Conservation (phyloP, 2,888 invertebrate species). For the Drosophila tripunctata region DNA sequence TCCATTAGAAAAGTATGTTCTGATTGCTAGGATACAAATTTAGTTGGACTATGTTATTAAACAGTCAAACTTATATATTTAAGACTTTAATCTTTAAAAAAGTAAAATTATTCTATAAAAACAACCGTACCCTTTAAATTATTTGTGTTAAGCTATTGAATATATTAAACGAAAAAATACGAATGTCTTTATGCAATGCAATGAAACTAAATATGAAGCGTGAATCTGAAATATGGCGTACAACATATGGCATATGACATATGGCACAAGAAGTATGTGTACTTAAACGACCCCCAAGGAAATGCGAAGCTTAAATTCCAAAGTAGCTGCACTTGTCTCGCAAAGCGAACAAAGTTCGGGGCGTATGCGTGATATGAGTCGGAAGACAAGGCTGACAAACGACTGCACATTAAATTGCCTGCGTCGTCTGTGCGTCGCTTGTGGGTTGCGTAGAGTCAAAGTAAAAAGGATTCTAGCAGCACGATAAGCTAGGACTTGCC, state of each 20-base stretch:
- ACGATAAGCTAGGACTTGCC: constrained; percentile 35
- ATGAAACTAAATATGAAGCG: constrained; percentile 12
- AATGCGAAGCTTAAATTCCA: constrained; percentile 11
- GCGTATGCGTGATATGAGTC: constrained; percentile 56
- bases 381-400: constrained; percentile 48
- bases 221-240: not conserved
- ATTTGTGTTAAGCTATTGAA: constrained; percentile 9
- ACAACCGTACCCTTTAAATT: too few species aligned
- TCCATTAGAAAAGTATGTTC: too few species aligned
- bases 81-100: not conserved
- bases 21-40: too few species aligned
- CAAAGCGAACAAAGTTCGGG: constrained; percentile 6
- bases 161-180: not conserved
- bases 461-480: constrained; percentile 31
- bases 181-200: constrained; percentile 11
- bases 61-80: too few species aligned
- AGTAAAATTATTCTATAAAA: not conserved
- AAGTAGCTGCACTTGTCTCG: constrained; percentile 3
- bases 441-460: constrained; percentile 30
- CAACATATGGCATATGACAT: not conserved
- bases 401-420: constrained; percentile 43
- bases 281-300: constrained; percentile 13
- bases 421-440: constrained; percentile 12
- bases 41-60: too few species aligned
- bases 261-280: not conserved